phyloP scores from a whole-genome alignment of 2,113 vertebrate species.

The Dromiciops gliroides region DNA sequence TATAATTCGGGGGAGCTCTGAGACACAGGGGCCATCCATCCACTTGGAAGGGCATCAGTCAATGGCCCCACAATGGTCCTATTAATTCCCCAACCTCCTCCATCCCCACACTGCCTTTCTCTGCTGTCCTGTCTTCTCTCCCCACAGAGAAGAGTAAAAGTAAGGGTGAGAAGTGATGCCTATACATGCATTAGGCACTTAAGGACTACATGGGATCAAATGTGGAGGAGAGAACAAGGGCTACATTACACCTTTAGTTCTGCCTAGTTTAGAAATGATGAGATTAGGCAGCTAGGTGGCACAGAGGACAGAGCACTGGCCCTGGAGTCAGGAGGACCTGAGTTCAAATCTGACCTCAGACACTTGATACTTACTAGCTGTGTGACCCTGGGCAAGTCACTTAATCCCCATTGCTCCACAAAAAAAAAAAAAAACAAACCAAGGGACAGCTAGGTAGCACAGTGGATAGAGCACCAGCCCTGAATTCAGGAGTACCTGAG shows the following conservation, averaged over 20 bases:
- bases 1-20: not conserved
- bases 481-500: no score
- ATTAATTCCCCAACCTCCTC: not conserved
- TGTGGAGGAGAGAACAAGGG: not conserved
- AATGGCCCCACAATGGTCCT: not conserved
- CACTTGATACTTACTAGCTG: no score
- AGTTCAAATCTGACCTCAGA: no score
- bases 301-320: no score
- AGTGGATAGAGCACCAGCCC: no score
- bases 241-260: not conserved
- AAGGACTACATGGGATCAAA: not conserved
- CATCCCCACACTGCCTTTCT: not conserved
- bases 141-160: not conserved
- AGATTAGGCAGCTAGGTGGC: no score
- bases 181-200: not conserved
- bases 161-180: not conserved
- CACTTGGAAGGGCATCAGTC: not conserved
- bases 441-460: no score
- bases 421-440: no score
- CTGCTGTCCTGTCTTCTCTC: not conserved
- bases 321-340: no score
- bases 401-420: no score
- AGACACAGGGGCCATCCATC: not conserved
- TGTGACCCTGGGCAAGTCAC: no score
- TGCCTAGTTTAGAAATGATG: not conserved